phyloP scores from a whole-genome alignment of 1,140 invertebrate genomes.

The Magallana ariakensis region DNA sequence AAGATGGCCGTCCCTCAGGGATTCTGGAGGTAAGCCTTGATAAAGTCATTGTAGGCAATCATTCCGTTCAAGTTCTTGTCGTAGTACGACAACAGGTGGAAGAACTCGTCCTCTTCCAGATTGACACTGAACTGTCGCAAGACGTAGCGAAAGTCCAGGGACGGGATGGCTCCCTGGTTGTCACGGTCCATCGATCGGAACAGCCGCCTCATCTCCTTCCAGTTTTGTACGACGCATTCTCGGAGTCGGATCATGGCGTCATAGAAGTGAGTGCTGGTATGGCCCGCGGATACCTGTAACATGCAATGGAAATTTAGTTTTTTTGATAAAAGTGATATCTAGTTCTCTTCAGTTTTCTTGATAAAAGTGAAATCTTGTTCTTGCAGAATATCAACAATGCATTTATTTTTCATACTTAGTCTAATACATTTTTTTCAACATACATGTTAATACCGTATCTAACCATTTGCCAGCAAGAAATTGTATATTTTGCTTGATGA shows the following conservation, averaged over 20 bases:
- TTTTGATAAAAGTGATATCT: no score
- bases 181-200: conserved; percentile 68
- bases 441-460: no score
- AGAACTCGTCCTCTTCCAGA: conserved; percentile 76
- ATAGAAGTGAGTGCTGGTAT: conserved; percentile 58
- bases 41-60: conserved; percentile 77
- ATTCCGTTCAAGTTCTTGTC: conserved; percentile 73
- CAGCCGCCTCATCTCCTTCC: conserved; percentile 76
- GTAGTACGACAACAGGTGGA: conserved; percentile 72
- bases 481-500: no score
- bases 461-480: no score
- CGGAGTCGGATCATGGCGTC: conserved; percentile 70
- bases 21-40: conserved; percentile 69
- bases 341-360: no score
- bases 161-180: conserved; percentile 62
- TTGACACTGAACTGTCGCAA: conserved; percentile 75
- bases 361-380: no score
- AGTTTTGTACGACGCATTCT: conserved; percentile 70
- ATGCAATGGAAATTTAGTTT: background rate
- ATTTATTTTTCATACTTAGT: no score
- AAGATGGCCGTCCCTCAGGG: conserved; percentile 11
- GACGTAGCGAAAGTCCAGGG: conserved; percentile 72
- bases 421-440: no score
- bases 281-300: conserved; percentile 65
- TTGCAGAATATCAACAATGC: no score